Base-by-base conservation (phyloP, 2,888 invertebrate species). In the Liopterus haemorrhoidalis region DNA sequence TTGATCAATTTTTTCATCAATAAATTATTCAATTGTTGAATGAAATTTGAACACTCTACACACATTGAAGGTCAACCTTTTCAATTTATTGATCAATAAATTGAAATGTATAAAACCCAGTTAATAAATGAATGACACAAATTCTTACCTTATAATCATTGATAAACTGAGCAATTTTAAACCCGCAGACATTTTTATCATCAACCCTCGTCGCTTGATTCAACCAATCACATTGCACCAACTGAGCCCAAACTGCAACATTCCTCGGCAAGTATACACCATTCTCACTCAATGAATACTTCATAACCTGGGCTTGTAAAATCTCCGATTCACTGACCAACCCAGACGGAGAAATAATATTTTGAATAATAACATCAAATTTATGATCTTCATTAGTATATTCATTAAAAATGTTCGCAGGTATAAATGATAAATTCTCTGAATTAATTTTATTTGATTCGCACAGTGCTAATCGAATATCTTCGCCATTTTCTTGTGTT, bases 151-250 rank as follows among this genome's bases (percentile, higher is more conserved):
- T 69, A 61, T 74, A 82, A 53, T 70, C 67, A 55, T 82, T 81
- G 25, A 82, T 70, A 49, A 70, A 68, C 31, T 69, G 61, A 3
- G 74, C 73, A 45, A 82, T 71, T 50, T 67, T 68, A 52, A 72
- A 78, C 33, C 68, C 65, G 41, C 70, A 70, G 2, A 76, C 65
- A 63, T 80, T 78, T 19, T 64, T 64, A 59, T 79, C 75, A 52
- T 72, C 65, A 1, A 82, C 71, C 46, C 65, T 67, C 54, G 78
- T 77, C 57, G 75, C 76, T 38, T 70, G 66, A 46, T 75, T 70
- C 25, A 82, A 61, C 70, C 79, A 79, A 19, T 71, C 61, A 4
- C 80, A 78, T 53, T 72, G 65, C n/a, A 79, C 70, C n/a, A 82
- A 58, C 54, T 78, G 73, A 2, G 73, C 74, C 48, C 74, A 64